A percentile compares a stretch with the other conserved stretches of the same genome.
Evolutionary conservation across 2,888 invertebrate species (phyloP).

Genomic region (Malthinus seriepunctatus): DNA sequence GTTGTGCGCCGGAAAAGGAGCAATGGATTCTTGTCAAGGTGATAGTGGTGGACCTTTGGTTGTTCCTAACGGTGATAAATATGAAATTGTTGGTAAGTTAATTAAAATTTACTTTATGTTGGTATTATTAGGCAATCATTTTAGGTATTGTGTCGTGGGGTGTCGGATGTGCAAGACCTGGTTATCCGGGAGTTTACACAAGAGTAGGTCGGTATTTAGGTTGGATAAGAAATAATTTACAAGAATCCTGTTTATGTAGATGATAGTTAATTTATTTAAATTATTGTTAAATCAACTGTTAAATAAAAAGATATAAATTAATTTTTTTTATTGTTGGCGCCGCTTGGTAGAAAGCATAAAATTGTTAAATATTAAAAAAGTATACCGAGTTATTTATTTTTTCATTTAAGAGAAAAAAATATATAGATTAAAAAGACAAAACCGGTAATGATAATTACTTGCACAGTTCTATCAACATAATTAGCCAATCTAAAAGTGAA

Average conservation of each 20-base stretch:
- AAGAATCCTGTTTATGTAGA: constrained; percentile 72
- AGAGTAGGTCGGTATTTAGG: constrained; percentile 70
- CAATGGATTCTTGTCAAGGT: constrained; percentile 86
- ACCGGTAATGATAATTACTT: constrained; percentile 28
- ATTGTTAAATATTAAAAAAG: neutral
- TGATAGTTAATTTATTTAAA: constrained; percentile 26
- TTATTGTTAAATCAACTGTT: neutral
- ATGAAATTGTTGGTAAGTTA: constrained; percentile 76
- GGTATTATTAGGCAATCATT: constrained; percentile 36
- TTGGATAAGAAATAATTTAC: constrained; percentile 76
- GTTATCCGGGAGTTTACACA: constrained; percentile 77
- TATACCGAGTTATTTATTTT: neutral
- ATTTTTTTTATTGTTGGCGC: neutral
- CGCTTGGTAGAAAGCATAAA: too few relatives aligned
- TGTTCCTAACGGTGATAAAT: constrained; percentile 74
- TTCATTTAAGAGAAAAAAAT: constrained; percentile 3
- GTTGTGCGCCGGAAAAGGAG: constrained; percentile 82
- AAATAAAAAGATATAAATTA: neutral
- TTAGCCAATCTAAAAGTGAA: constrained; percentile 22
- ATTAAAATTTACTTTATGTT: neutral
- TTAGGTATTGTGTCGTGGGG: constrained; percentile 86
- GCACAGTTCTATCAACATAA: constrained; percentile 25
- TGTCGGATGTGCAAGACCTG: constrained; percentile 74
- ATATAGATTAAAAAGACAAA: constrained; percentile 10
- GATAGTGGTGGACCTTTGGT: constrained; percentile 86